Evolutionary conservation across 2,888 invertebrate species (phyloP), one percentile per base, ranked within the genome.

Genomic region (Phyto melanocephala): DNA sequence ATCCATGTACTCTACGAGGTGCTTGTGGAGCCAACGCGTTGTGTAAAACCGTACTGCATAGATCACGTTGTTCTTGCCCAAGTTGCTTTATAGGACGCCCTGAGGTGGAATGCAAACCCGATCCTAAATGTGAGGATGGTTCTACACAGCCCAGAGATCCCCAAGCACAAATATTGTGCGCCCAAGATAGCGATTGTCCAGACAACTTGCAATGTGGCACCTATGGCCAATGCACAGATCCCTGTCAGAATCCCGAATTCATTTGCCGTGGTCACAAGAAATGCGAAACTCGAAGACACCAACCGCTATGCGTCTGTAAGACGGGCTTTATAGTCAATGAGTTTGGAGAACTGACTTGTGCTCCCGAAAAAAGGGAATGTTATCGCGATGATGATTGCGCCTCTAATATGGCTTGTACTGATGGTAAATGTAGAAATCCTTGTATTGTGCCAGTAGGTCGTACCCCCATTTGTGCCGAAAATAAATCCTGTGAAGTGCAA

Each of bases 11-110:
- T 89, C 93, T 97, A 89, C 95, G 96, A 88, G 97, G 95, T 88
- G 96, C 95, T 86, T 98, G 98, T 91, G 97, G 97, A 86, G 93
- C 95, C 88, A 97, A 97, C 92, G 97, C 98, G 84, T 93, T 97
- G 84, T 98, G 98, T 92, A 95, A 95, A 88, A 95, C 96, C 80
- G 94, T 96, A 85, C 92, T 95, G 90, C 97, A 97, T 92, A 94
- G 95, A 88, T 95, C 97, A 58, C 94, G 95, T 88, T 97, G 97
- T 91, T 95, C 96, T 78, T 98, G 97, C 89, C 96, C 96, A 67
- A 95, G 95, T 90, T 97, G 97, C 90, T 95, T 96, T 92, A 93
- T 95, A 87, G 97, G 97, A 75, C 94, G 95, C 90, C 96, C 97
- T 37, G 94, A 95, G 83, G 93, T 94, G 42, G 94, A 94, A 85